These are phyloP conservation scores for Augiades crinisus DNA, from an alignment of 2,888 invertebrate species.

Conservation along the genomic window DNA sequence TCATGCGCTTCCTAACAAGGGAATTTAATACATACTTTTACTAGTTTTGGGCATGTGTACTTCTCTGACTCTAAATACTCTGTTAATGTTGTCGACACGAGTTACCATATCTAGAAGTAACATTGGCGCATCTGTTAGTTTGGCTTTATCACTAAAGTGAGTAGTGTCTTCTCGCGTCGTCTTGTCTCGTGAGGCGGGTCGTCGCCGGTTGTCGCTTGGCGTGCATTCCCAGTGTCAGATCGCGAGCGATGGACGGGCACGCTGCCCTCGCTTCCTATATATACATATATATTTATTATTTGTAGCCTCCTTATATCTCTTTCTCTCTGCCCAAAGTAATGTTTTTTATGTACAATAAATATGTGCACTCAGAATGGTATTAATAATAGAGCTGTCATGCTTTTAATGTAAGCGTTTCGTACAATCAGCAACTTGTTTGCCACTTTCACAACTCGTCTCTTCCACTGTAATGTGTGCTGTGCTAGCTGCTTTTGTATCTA, in stretches of 20 bases:
- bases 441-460: slow-evolving; percentile 78
- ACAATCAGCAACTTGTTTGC: slow-evolving; percentile 76
- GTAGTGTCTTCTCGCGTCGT: slow-evolving; percentile 66
- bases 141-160: slow-evolving; percentile 68
- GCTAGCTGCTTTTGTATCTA: slow-evolving; percentile 82
- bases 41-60: slow-evolving; percentile 79
- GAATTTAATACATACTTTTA: slow-evolving; percentile 64
- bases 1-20: slow-evolving; percentile 79
- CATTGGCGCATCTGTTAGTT: slow-evolving; percentile 77
- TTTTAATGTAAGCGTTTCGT: slow-evolving; percentile 79
- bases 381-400: slow-evolving; percentile 79
- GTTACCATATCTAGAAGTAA: slow-evolving; percentile 59
- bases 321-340: slow-evolving; percentile 69
- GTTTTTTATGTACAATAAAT: slow-evolving; percentile 56
- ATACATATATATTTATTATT: slow-evolving; percentile 28
- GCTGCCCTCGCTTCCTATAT: slow-evolving; percentile 33
- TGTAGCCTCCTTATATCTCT: slow-evolving; percentile 47
- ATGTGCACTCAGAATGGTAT: slow-evolving; percentile 74
- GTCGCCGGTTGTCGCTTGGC: slow-evolving; percentile 49
- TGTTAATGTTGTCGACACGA: slow-evolving; percentile 57
- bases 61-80: slow-evolving; percentile 70
- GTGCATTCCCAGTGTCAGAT: slow-evolving; percentile 30
- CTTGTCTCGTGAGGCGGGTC: slow-evolving; percentile 53
- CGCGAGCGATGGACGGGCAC: slow-evolving; percentile 30
- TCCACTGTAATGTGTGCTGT: slow-evolving; percentile 80